These are phyloP conservation scores for Ciconia boyciana DNA, from an alignment of 2,113 vertebrate genomes.

Conservation along the genomic window DNA sequence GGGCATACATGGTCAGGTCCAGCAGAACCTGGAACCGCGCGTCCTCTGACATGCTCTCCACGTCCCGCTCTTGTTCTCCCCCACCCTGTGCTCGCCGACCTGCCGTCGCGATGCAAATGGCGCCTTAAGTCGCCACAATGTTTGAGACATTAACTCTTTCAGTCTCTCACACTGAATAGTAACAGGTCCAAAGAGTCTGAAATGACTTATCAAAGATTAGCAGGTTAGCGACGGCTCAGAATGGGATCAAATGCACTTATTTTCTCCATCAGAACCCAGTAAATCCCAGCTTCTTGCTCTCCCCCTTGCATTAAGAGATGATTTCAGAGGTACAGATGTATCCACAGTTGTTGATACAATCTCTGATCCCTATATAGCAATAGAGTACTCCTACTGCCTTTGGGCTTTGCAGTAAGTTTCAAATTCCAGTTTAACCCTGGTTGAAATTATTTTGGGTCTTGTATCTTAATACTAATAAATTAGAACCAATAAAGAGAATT, in stretches of 20 bases:
- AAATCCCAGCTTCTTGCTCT: neutral
- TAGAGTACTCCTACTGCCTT: neutral
- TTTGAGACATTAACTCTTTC: too few relatives aligned
- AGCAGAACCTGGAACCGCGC: too few relatives aligned
- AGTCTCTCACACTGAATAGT: neutral
- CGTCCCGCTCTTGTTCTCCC: too few relatives aligned
- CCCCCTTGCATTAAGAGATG: neutral
- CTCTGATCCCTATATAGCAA: neutral
- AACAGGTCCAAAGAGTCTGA: neutral
- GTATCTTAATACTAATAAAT: neutral
- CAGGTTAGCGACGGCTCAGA: neutral
- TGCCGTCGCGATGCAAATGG: too few relatives aligned
- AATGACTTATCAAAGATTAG: neutral
- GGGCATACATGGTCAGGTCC: too few relatives aligned
- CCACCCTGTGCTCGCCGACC: too few relatives aligned
- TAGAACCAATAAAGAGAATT: slow-evolving; percentile 11
- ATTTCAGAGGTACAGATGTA: neutral
- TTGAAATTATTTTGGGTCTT: neutral
- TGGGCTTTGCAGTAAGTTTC: neutral
- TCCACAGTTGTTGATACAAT: neutral
- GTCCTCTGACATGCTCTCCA: too few relatives aligned
- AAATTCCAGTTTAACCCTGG: neutral
- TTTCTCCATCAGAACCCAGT: neutral
- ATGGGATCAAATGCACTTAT: neutral
- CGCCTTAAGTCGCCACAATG: too few relatives aligned